These are phyloP conservation scores for Thalassophryne amazonica DNA, from an alignment of 2,797 vertebrate genomes.

Conservation along the genomic window DNA sequence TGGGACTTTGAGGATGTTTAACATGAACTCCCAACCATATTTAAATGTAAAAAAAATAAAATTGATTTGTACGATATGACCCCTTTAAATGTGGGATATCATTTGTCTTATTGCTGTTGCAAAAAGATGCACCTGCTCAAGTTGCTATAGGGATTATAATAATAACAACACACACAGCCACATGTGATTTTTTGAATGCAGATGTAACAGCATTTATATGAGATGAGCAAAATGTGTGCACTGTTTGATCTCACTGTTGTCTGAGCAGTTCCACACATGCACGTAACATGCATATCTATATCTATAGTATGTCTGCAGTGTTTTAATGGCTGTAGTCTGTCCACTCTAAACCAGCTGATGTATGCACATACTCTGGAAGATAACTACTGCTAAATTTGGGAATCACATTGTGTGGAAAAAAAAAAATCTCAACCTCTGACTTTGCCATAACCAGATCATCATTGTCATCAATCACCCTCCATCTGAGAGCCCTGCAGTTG, in stretches of 20 bases:
- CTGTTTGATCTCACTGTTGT: constrained; percentile 28
- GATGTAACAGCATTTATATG: constrained; percentile 35
- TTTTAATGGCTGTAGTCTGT: no score
- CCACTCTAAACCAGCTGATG: no score
- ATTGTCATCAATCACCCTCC: constrained; percentile 35
- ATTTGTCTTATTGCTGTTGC: not conserved
- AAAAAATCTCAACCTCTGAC: constrained; percentile 3
- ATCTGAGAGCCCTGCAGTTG: constrained; percentile 35
- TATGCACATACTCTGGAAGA: no score
- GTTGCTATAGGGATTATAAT: not conserved
- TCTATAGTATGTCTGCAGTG: no score
- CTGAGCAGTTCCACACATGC: constrained; percentile 14
- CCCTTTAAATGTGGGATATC: no score
- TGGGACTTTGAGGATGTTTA: no score
- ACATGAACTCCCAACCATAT: no score
- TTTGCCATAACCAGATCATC: constrained; percentile 12
- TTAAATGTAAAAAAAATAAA: no score
- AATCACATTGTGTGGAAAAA: not conserved
- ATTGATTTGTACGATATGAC: no score
- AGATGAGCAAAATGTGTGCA: constrained; percentile 42
- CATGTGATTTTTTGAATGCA: constrained; percentile 51
- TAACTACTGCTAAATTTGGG: not conserved
- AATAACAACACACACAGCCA: constrained; percentile 37
- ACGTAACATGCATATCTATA: no score
- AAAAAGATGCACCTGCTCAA: not conserved